Conservation (phyloP, 2,113 vertebrate genomes). For the Planiliza haematocheilus region DNA sequence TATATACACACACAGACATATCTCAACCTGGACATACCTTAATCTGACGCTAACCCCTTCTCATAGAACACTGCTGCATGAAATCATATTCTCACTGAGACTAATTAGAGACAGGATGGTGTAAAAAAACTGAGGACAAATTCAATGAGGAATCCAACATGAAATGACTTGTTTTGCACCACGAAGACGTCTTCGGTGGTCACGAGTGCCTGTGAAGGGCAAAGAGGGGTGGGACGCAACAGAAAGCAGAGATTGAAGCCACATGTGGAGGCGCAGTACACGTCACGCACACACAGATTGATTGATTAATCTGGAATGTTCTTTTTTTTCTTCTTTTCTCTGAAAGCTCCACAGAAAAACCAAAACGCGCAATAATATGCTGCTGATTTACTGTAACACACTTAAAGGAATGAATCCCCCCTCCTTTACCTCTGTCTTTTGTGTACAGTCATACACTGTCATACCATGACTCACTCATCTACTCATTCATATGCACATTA, state of each 20-base stretch:
- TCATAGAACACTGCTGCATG: not conserved
- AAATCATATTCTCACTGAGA: not conserved
- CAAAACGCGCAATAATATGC: conserved; percentile 27
- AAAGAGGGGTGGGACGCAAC: conserved; percentile 60
- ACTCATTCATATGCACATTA: conserved; percentile 29
- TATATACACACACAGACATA: conserved; percentile 5
- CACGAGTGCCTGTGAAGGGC: conserved; percentile 58
- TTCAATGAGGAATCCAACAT: not conserved
- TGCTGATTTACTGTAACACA: not conserved
- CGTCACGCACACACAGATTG: conserved; percentile 31
- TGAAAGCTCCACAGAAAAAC: conserved; percentile 43
- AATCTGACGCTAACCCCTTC: not conserved
- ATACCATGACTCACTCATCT: conserved; percentile 37
- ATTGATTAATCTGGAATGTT: conserved; percentile 67
- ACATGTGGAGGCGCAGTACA: conserved; percentile 66
- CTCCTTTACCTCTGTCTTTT: not conserved
- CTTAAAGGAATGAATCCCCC: not conserved
- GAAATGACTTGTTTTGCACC: conserved; percentile 63
- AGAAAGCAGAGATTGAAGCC: conserved; percentile 71
- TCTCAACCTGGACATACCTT: conserved; percentile 7
- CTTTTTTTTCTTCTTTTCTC: conserved; percentile 32
- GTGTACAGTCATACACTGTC: conserved; percentile 8
- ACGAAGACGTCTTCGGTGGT: conserved; percentile 49
- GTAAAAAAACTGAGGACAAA: conserved; percentile 4
- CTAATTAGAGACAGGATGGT: not conserved